These are phyloP conservation scores for Drosophila elegans DNA, from an alignment of 1,140 invertebrate genomes.

Conservation along the genomic window DNA sequence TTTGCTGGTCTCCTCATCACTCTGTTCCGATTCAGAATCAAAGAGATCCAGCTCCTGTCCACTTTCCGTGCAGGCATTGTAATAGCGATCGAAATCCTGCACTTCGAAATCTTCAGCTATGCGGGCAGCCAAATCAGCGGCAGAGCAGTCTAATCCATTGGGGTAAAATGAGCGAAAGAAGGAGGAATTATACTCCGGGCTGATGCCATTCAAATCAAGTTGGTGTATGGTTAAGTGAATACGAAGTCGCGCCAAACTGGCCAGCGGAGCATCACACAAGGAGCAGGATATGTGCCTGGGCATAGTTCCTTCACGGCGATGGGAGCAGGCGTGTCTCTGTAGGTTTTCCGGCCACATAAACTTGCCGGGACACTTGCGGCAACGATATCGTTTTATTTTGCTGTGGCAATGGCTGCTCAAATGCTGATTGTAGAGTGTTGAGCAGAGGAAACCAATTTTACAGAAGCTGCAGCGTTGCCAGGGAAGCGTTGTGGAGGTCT, in stretches of 20 bases:
- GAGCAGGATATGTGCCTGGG: conserved; percentile 47
- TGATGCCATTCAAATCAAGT: conserved; percentile 53
- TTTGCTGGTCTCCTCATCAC: conserved; percentile 19
- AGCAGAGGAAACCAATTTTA: conserved; percentile 67
- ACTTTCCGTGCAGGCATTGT: conserved; percentile 59
- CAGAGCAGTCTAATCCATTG: conserved; percentile 35
- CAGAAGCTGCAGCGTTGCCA: conserved; percentile 63
- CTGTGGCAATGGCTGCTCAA: conserved; percentile 60
- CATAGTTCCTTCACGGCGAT: conserved; percentile 3
- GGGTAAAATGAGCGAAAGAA: conserved; percentile 57
- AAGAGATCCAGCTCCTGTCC: conserved; percentile 71
- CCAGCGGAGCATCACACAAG: conserved; percentile 45
- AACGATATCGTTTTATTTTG: conserved; percentile 48
- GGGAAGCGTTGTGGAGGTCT: conserved; percentile 2
- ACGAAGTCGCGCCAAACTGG: conserved; percentile 48
- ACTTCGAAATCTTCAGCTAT: conserved; percentile 59
- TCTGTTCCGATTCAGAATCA: conserved; percentile 56
- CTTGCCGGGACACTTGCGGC: conserved; percentile 69
- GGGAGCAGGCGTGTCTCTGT: conserved; percentile 53
- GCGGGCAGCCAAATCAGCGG: conserved; percentile 40
- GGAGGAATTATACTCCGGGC: conserved; percentile 19
- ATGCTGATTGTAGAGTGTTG: conserved; percentile 55
- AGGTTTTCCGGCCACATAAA: conserved; percentile 77
- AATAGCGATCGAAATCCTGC: conserved; percentile 67
- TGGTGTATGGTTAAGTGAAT: conserved; percentile 53